phyloP scores from a whole-genome alignment of 1,140 invertebrate species.

The Pogonognathellus flavescens region DNA sequence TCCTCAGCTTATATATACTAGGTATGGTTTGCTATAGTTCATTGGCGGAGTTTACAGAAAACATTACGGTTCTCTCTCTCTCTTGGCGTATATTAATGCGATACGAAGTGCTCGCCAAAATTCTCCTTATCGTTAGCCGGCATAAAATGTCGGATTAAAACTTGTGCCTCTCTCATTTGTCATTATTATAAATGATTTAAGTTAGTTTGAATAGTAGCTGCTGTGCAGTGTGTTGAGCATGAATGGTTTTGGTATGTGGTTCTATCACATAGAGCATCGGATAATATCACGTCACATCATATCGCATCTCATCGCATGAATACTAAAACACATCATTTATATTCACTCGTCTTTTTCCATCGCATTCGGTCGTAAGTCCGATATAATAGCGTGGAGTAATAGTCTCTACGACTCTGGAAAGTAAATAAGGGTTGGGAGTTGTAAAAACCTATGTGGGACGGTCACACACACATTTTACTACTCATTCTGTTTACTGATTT shows the following conservation, averaged over 20 bases:
- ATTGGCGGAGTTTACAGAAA: background rate
- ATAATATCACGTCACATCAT: slow-evolving; percentile 37
- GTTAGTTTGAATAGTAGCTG: slow-evolving; percentile 2
- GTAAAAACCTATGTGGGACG: slow-evolving; percentile 30
- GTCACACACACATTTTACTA: slow-evolving; percentile 41
- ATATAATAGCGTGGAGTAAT: slow-evolving; percentile 39
- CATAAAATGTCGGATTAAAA: slow-evolving; percentile 47
- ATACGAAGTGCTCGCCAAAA: slow-evolving; percentile 10
- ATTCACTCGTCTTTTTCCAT: slow-evolving; percentile 13
- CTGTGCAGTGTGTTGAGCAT: background rate
- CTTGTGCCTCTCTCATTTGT: slow-evolving; percentile 46
- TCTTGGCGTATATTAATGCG: slow-evolving; percentile 32
- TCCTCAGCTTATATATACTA: too few species aligned
- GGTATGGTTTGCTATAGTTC: too few species aligned
- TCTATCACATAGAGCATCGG: background rate
- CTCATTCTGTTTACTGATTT: slow-evolving; percentile 19
- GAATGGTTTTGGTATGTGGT: slow-evolving; percentile 2
- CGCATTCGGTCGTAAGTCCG: background rate
- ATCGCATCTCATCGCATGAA: slow-evolving; percentile 10
- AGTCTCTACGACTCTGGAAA: slow-evolving; percentile 10
- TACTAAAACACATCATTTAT: slow-evolving; percentile 19
- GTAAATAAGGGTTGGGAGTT: slow-evolving; percentile 38
- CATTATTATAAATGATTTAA: slow-evolving; percentile 50
- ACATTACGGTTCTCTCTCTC: background rate
- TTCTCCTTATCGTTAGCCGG: slow-evolving; percentile 43